Evolutionary conservation across 2,113 vertebrate species (phyloP), one percentile per base, ranked within the genome.

Genomic region (Donacobius atricapilla): DNA sequence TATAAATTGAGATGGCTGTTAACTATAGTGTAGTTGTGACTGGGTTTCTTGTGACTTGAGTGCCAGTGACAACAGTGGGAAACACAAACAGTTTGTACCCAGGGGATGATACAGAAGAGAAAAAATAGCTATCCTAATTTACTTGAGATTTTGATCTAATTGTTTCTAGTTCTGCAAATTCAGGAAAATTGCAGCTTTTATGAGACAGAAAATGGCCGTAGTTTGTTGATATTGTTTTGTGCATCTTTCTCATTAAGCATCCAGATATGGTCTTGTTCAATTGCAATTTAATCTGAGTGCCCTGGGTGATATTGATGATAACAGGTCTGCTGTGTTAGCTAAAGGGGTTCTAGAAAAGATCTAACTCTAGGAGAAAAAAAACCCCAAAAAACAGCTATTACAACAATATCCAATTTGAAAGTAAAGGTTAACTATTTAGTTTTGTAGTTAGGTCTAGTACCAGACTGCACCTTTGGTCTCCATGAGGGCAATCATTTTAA

Each of bases 141-240:
- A 72, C 23, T 92, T 54, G 18, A 76, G 48, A 40, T 95, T 90
- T 77, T 89, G 45, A 53, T n/a, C 56, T 60, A 54, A 79, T 73
- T 86, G 45, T 13, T 70, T 21, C 68, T 54, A 57, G 31, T 81
- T 57, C 54, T 61, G n/a, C 42, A 57, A 77, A 80, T 45, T 83
- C 48, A 69, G 68, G 71, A 92, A 93, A 80, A 69, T 4, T 64
- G 31, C 28, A 65, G n/a, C 14, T 80, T 92, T 92, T 92, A 77
- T 61, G 58, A 80, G 71, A 47, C 83, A 80, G 71, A 63, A 90
- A 96, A 92, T 56, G 37, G 31, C 45, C 66, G 57, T 64, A 31
- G 53, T 69, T 93, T 92, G 22, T 65, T 85, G 33, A 51, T 83
- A 47, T 3, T 57, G 4, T 79, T 89, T 87, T 77, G 64, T 86